These are phyloP conservation scores for rabbit (Oryctolagus cuniculus) DNA, from an alignment of 2,113 vertebrate species.

Conservation along the genomic window DNA sequence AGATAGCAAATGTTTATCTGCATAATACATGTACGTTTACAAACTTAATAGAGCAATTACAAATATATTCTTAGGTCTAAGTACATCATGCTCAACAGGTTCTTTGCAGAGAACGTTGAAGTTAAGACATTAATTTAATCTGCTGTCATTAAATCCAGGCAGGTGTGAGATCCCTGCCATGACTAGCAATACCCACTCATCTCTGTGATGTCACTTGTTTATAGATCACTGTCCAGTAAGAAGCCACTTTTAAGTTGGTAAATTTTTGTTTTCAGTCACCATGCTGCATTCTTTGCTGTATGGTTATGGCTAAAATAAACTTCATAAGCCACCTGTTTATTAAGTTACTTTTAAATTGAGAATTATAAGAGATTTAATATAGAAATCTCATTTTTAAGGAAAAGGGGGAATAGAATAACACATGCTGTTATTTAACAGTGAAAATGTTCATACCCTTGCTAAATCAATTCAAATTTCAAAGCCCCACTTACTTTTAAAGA, in stretches of 20 bases:
- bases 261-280: conserved; percentile 4
- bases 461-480: neutral
- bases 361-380: neutral
- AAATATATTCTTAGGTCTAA: neutral
- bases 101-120: neutral
- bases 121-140: neutral
- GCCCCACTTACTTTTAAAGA: neutral
- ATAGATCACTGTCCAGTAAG: neutral
- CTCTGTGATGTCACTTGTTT: neutral
- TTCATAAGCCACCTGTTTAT: neutral
- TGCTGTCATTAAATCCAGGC: neutral
- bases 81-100: neutral
- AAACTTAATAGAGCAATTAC: neutral
- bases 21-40: neutral
- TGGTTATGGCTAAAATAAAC: conserved; percentile 23
- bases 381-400: conserved; percentile 3
- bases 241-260: neutral
- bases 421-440: neutral
- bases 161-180: neutral
- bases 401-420: neutral
- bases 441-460: neutral
- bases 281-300: neutral
- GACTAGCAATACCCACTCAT: neutral
- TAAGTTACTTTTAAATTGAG: neutral
- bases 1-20: neutral